These are phyloP conservation scores for Spermophilus dauricus DNA, from an alignment of 2,113 vertebrate species.

Conservation along the genomic window DNA sequence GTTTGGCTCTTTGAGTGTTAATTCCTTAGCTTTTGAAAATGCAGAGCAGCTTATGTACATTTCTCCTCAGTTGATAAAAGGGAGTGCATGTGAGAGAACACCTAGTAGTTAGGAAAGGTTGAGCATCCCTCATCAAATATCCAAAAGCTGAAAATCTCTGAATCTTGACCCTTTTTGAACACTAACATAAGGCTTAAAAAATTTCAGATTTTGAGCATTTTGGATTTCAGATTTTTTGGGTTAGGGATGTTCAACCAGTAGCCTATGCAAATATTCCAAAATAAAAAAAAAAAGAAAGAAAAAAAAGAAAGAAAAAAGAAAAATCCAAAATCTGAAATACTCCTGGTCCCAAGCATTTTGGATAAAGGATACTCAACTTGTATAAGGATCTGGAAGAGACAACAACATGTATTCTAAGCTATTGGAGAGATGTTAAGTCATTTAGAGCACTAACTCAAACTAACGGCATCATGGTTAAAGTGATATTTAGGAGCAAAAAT, in stretches of 20 bases:
- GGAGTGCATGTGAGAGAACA: not conserved
- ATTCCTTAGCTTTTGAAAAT: constrained; percentile 40
- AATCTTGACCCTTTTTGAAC: not conserved
- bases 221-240: not conserved
- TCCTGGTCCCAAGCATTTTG: not conserved
- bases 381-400: not conserved
- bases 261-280: not conserved
- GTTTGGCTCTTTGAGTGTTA: not conserved
- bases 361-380: not conserved
- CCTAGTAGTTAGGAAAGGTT: not conserved
- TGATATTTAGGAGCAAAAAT: constrained; percentile 25
- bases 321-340: not conserved
- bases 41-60: not conserved
- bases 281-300: not conserved
- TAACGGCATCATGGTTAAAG: not conserved
- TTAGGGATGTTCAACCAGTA: not conserved
- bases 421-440: constrained; percentile 33
- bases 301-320: not conserved
- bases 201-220: not conserved
- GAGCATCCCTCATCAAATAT: not conserved
- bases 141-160: not conserved
- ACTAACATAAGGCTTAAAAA: not conserved
- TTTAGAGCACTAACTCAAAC: constrained; percentile 13
- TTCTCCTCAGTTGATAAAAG: constrained; percentile 4
- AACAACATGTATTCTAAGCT: constrained; percentile 23